Conservation (phyloP, 2,888 invertebrate genomes). For the Myathropa florea region DNA sequence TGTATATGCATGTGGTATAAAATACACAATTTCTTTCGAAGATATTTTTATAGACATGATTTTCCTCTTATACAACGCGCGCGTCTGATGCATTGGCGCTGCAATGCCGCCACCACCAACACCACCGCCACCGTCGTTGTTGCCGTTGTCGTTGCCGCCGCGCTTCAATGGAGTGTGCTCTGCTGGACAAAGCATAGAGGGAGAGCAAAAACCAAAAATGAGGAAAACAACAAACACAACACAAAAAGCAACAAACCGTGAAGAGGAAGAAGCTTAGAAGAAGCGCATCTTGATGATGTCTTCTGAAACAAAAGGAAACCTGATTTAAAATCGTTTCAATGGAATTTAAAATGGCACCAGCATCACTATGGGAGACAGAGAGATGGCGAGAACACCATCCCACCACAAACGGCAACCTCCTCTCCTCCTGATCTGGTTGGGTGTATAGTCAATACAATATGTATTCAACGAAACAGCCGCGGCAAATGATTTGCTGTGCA, state of each 20-base stretch:
- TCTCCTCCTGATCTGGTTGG: conserved; percentile 23
- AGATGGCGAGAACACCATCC: conserved; percentile 39
- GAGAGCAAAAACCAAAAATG: conserved; percentile 33
- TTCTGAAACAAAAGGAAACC: conserved; percentile 71
- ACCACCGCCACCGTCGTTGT: neutral
- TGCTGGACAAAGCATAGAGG: conserved; percentile 47
- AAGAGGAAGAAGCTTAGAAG: conserved; percentile 67
- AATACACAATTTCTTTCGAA: conserved; percentile 68
- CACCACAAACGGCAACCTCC: conserved; percentile 22
- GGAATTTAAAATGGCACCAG: conserved; percentile 73
- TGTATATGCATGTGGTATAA: conserved; percentile 50
- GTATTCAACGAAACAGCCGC: conserved; percentile 32
- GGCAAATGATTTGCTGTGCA: conserved; percentile 20
- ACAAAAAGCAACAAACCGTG: conserved; percentile 27
- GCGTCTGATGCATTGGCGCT: conserved; percentile 60
- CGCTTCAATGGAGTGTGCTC: conserved; percentile 58
- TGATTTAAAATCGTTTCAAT: conserved; percentile 73
- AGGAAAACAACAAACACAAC: conserved; percentile 4
- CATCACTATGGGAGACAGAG: conserved; percentile 43
- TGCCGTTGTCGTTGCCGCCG: conserved; percentile 4
- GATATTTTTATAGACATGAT: conserved; percentile 71
- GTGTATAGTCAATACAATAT: neutral
- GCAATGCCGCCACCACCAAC: conserved; percentile 23
- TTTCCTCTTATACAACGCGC: conserved; percentile 64
- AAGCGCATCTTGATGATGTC: conserved; percentile 70